Base-by-base conservation (phyloP, 2,888 invertebrate species). In the Odontothrips loti region DNA sequence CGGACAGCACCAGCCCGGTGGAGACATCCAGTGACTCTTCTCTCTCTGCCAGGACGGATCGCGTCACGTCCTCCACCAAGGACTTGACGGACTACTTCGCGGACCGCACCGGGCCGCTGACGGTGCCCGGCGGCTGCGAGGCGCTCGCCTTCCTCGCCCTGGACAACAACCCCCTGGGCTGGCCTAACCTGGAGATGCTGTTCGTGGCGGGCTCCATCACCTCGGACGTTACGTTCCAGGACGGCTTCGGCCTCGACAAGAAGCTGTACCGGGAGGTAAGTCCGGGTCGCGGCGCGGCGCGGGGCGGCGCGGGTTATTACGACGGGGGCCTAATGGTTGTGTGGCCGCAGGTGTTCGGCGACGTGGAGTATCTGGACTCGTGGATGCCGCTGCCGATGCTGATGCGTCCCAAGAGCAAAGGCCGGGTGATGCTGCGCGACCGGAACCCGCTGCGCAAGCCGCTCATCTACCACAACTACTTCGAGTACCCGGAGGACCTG, bases 391-490 rank as follows among this genome's bases (percentile, higher is more conserved):
- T 92, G 84, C 93, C 93, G 0, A 92, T 93, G 89, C 85, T 93
- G 43, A 90, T 93, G 87, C 89, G 93, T 82, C 93, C 94, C 0
- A 90, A 91, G 85, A 93, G 93, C 17, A 89, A 89, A 84, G 94
- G 94, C 0, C 88, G 90, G 82, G 86, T 94, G 0, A 89, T 88
- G 86, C 88, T 96, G n/a, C 90, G 89, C 85, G 93, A 92, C 17
- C 91, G 88, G 82, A 91, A 95, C 86, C 95, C 95, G 0, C 90
- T 90, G 84, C 90, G 91, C 0, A 91, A 92, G 84, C 95, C 96
- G 0, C 87, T 90, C n/a, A 89, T 96, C 80, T 90, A 94, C 83
- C 93, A 94, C 0, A 94, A 94, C 86, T 97, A 96, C 86, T 90
- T 96, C 85, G 89, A 91, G 0, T 90, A 93, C 85, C 90, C 89